Evolutionary conservation across 2,113 vertebrate species (phyloP).

Genomic region (Chiloscyllium plagiosum): DNA sequence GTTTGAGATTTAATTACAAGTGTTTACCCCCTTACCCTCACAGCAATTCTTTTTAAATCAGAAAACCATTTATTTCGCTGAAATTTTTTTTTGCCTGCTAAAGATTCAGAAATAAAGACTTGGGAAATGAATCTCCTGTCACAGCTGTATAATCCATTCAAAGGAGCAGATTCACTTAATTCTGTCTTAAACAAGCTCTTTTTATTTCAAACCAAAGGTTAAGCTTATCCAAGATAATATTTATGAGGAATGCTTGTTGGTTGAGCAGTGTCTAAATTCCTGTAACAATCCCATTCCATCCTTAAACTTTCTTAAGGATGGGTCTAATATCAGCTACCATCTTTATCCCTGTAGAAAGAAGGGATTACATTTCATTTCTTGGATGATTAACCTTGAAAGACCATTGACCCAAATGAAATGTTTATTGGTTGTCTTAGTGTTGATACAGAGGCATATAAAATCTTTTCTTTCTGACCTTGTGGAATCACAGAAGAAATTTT

Average conservation of each 20-base stretch:
- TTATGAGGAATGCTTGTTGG: neutral
- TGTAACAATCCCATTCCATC: too few species aligned
- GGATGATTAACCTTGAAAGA: neutral
- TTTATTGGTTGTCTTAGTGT: neutral
- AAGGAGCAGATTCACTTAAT: neutral
- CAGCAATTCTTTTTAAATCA: neutral
- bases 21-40: neutral
- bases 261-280: neutral
- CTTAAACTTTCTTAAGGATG: neutral
- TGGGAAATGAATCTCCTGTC: neutral
- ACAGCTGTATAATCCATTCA: neutral
- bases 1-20: neutral
- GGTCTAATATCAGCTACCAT: neutral
- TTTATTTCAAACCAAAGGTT: neutral
- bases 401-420: neutral
- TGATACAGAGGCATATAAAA: neutral
- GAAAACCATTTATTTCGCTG: neutral
- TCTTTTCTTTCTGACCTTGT: neutral
- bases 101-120: neutral
- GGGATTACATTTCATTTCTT: neutral
- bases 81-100: neutral
- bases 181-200: neutral
- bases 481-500: neutral
- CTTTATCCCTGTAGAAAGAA: neutral
- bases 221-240: neutral